A percentile compares a stretch with the other conserved stretches of the same genome.
Conservation (phyloP, 2,888 invertebrate genomes). For the Colletes collaris region DNA sequence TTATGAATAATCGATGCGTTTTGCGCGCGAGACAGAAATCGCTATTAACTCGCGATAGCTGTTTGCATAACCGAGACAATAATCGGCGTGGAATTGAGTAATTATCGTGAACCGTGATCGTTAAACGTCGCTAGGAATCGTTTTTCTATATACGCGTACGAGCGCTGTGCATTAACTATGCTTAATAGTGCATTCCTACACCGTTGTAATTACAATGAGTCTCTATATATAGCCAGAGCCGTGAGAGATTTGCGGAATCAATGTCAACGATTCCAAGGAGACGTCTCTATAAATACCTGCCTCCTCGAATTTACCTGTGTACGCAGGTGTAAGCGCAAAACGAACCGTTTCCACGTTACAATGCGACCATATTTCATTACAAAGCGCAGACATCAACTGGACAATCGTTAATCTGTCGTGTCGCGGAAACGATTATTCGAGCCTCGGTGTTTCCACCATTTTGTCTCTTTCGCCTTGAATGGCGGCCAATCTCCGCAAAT, state of each 20-base stretch:
- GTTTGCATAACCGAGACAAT: constrained; percentile 19
- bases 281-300: constrained; percentile 53
- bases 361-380: neutral
- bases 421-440: neutral
- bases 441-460: neutral
- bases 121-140: constrained; percentile 18
- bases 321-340: constrained; percentile 16
- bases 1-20: neutral
- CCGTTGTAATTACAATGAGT: constrained; percentile 57
- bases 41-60: too few species aligned
- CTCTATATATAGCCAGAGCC: constrained; percentile 60
- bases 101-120: constrained; percentile 20
- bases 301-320: constrained; percentile 8
- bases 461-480: neutral
- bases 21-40: neutral
- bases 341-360: constrained; percentile 8
- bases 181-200: constrained; percentile 49
- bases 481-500: too few species aligned
- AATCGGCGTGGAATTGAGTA: constrained; percentile 27
- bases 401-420: neutral
- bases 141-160: constrained; percentile 15
- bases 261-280: constrained; percentile 65
- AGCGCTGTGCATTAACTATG: constrained; percentile 50
- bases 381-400: neutral
- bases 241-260: constrained; percentile 62